These are phyloP conservation scores for Drosophila ambigua DNA, from an alignment of 1,140 invertebrate genomes.

Conservation along the genomic window DNA sequence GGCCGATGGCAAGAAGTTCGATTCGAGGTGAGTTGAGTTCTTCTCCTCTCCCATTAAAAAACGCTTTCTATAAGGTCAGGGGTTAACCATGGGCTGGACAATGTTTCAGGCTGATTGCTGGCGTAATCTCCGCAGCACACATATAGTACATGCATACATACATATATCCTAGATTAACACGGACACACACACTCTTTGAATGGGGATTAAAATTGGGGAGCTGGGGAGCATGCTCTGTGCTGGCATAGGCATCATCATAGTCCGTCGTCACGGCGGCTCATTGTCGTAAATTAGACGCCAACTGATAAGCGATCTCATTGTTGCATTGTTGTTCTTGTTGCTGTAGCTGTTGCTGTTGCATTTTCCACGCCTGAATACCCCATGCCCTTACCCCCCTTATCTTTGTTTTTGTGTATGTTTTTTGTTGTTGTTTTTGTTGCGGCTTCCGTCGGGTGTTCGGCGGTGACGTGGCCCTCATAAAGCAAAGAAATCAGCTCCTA, in stretches of 20 bases:
- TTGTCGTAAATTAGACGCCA: constrained; percentile 83
- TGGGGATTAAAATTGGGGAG: constrained; percentile 24
- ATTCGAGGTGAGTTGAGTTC: constrained; percentile 91
- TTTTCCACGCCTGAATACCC: constrained; percentile 44
- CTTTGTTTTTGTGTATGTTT: constrained; percentile 12
- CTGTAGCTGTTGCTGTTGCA: constrained; percentile 16
- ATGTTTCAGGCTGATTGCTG: constrained; percentile 14
- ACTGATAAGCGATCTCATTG: constrained; percentile 82
- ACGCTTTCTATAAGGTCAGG: not conserved
- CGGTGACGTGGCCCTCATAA: constrained; percentile 35
- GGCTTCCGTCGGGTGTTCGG: constrained; percentile 6
- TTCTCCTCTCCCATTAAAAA: not conserved
- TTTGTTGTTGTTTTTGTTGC: constrained; percentile 25
- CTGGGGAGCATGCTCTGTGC: constrained; percentile 20
- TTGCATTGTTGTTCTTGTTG: constrained; percentile 61
- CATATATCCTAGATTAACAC: constrained; percentile 32
- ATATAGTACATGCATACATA: too few relatives aligned
- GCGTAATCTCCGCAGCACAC: constrained; percentile 17
- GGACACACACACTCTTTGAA: constrained; percentile 12
- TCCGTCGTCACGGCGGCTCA: constrained; percentile 64
- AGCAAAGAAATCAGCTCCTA: constrained; percentile 26
- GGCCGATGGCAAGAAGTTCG: constrained; percentile 94
- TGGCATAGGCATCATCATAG: constrained; percentile 53
- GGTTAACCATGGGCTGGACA: not conserved
- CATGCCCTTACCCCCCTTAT: constrained; percentile 13